These are phyloP conservation scores for Dynastes maya DNA, from an alignment of 2,888 invertebrate genomes.

Conservation along the genomic window DNA sequence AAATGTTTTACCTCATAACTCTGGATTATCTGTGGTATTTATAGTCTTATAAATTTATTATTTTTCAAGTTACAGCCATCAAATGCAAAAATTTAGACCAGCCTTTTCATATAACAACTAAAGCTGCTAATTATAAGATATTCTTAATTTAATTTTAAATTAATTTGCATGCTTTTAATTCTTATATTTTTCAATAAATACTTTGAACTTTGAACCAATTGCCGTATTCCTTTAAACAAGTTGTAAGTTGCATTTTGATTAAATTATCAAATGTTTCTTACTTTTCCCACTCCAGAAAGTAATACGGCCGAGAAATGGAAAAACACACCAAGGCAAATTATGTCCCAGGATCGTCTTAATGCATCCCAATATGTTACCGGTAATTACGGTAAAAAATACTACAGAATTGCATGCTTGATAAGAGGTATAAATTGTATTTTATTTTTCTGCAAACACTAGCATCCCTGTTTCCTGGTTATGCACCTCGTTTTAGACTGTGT, in stretches of 20 bases:
- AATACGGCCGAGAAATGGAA: slow-evolving; percentile 14
- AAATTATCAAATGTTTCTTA: slow-evolving; percentile 34
- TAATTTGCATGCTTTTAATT: no score
- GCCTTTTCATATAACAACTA: no score
- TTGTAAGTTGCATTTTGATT: slow-evolving; percentile 32
- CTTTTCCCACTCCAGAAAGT: slow-evolving; percentile 18
- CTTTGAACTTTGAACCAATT: no score
- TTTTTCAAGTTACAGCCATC: no score
- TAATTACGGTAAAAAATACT: slow-evolving; percentile 40
- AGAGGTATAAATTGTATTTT: slow-evolving; percentile 34
- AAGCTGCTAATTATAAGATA: no score
- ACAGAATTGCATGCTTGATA: slow-evolving; percentile 30
- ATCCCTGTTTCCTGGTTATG: neutral
- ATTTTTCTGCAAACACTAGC: slow-evolving; percentile 38
- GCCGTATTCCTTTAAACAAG: neutral
- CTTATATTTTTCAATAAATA: no score
- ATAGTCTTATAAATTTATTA: no score
- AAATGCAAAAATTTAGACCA: no score
- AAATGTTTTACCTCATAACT: no score
- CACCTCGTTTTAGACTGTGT: slow-evolving; percentile 20
- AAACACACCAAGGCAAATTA: slow-evolving; percentile 10
- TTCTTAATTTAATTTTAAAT: no score
- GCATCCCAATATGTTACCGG: slow-evolving; percentile 47
- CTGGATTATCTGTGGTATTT: no score
- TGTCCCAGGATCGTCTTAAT: slow-evolving; percentile 45